Evolutionary conservation across 2,797 vertebrate species (phyloP).

Genomic region (Champsocephalus esox): DNA sequence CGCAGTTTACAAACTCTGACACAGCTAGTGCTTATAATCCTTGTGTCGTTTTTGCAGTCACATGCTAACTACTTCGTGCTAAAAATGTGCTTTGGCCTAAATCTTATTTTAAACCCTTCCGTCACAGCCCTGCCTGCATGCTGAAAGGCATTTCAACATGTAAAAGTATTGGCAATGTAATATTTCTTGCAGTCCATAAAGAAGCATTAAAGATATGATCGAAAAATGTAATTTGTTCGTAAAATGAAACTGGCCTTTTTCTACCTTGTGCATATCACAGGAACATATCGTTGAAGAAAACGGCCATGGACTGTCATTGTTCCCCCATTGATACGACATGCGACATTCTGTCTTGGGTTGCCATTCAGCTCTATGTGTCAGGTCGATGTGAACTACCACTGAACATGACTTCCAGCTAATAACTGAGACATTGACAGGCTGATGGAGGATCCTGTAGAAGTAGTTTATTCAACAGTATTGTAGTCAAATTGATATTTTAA

Average conservation of each 20-base stretch:
- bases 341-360: constrained; percentile 14
- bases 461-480: constrained; percentile 17
- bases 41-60: no score
- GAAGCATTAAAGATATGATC: not conserved
- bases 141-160: constrained; percentile 23
- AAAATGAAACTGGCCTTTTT: constrained; percentile 17
- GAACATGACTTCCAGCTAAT: constrained; percentile 22
- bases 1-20: no score
- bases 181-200: not conserved
- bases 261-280: constrained; percentile 9
- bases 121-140: not conserved
- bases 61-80: no score
- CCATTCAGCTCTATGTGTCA: constrained; percentile 37
- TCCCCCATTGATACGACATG: constrained; percentile 18
- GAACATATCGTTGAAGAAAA: constrained; percentile 16
- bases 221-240: constrained; percentile 4
- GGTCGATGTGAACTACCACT: constrained; percentile 26
- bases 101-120: no score
- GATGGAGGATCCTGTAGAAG: constrained; percentile 13
- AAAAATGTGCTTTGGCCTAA: no score
- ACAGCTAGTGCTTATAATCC: no score
- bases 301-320: constrained; percentile 18
- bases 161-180: constrained; percentile 23
- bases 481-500: constrained; percentile 3
- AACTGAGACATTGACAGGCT: constrained; percentile 8